phyloP scores from a whole-genome alignment of 2,797 vertebrate species.

The Acanthurus tractus region DNA sequence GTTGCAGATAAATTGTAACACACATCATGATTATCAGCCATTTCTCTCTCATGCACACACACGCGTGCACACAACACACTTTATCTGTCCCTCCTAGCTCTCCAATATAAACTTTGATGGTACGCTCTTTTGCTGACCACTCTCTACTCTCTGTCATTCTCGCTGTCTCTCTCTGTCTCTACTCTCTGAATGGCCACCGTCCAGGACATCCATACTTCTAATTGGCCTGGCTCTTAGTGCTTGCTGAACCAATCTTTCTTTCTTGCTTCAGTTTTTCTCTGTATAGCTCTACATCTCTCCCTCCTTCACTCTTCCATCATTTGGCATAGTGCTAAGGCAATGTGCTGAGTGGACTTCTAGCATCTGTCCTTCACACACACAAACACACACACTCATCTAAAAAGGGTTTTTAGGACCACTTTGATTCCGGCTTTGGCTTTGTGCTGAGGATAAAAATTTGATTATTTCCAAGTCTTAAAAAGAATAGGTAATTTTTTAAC shows the following conservation, averaged over 20 bases:
- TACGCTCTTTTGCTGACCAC: slow-evolving; percentile 53
- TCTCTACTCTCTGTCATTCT: slow-evolving; percentile 39
- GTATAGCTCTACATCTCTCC: slow-evolving; percentile 28
- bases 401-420: slow-evolving; percentile 26
- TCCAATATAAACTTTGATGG: slow-evolving; percentile 55
- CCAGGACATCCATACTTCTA: slow-evolving; percentile 81
- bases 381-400: slow-evolving; percentile 9
- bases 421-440: slow-evolving; percentile 19
- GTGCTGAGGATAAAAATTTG: neutral
- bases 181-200: slow-evolving; percentile 71
- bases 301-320: slow-evolving; percentile 32
- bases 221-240: slow-evolving; percentile 76
- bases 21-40: slow-evolving; percentile 51
- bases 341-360: slow-evolving; percentile 71
- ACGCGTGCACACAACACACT: slow-evolving; percentile 7
- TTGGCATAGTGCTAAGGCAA: slow-evolving; percentile 58
- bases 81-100: slow-evolving; percentile 33
- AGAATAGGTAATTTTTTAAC: neutral
- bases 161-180: slow-evolving; percentile 20
- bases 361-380: slow-evolving; percentile 26
- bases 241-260: slow-evolving; percentile 58
- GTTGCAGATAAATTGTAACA: slow-evolving; percentile 58
- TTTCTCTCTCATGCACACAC: slow-evolving; percentile 26
- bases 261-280: slow-evolving; percentile 47
- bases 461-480: slow-evolving; percentile 19